phyloP scores from a whole-genome alignment of 1,140 invertebrate species.

The Doryteuthis pealeii region DNA sequence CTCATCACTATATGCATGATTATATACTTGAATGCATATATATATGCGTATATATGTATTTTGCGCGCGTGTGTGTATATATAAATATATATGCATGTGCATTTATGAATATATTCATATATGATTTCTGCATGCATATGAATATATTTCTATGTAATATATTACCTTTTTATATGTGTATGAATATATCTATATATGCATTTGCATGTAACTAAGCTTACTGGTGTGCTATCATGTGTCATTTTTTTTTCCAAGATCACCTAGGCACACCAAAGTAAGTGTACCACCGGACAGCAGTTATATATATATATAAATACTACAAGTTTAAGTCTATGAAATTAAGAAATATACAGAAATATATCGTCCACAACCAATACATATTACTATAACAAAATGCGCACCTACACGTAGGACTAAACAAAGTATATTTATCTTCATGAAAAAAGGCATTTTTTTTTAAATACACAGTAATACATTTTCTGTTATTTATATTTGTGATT shows the following conservation, averaged over 20 bases:
- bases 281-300: too few relatives aligned
- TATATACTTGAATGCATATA: not conserved
- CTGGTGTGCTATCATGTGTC: not conserved
- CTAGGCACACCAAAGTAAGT: too few relatives aligned
- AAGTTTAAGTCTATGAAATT: too few relatives aligned
- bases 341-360: too few relatives aligned
- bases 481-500: too few relatives aligned
- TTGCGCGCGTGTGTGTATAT: not conserved
- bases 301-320: too few relatives aligned
- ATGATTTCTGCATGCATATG: not conserved
- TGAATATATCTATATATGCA: not conserved
- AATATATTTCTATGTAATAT: not conserved
- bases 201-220: not conserved
- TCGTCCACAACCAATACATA: too few relatives aligned
- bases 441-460: too few relatives aligned
- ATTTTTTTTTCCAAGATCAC: not conserved
- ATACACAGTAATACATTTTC: too few relatives aligned
- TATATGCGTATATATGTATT: not conserved
- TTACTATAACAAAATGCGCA: too few relatives aligned
- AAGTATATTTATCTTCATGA: too few relatives aligned
- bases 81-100: not conserved
- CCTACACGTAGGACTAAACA: too few relatives aligned
- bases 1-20: not conserved
- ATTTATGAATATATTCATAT: slow-evolving; percentile 1
- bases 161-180: not conserved